phyloP scores from a whole-genome alignment of 2,797 vertebrate species.

The Eupleurogrammus muticus region DNA sequence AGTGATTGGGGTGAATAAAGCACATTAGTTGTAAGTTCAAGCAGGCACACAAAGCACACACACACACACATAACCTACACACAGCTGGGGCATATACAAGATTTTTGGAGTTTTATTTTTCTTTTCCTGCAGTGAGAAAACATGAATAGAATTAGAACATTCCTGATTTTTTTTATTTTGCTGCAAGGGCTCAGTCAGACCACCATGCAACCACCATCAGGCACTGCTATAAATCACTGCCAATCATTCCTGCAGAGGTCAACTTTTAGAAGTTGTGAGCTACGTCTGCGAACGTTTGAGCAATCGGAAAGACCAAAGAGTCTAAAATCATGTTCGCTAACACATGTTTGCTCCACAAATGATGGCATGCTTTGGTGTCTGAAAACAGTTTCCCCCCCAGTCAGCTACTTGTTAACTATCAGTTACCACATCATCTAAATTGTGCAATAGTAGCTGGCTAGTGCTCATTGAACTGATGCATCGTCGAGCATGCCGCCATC shows the following conservation, averaged over 20 bases:
- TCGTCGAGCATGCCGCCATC: no score
- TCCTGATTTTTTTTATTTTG: no score
- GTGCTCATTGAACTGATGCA: no score
- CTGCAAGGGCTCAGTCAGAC: neutral
- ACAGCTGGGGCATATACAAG: neutral
- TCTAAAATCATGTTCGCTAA: neutral
- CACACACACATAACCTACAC: constrained; percentile 3
- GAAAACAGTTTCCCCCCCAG: neutral
- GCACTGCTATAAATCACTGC: neutral
- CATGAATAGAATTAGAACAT: neutral
- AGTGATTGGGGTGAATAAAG: constrained; percentile 3
- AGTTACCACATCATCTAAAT: neutral
- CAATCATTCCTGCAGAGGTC: neutral
- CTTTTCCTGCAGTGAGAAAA: neutral
- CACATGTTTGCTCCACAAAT: neutral
- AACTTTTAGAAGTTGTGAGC: constrained; percentile 10
- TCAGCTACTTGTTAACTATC: neutral
- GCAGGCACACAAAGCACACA: constrained; percentile 4
- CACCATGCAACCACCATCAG: neutral
- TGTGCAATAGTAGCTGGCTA: neutral
- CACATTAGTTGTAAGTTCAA: constrained; percentile 6
- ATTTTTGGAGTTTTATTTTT: neutral
- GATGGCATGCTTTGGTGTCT: neutral
- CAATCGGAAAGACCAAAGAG: neutral
- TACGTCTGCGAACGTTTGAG: neutral